Evolutionary conservation across 2,113 vertebrate species (phyloP).

Genomic region (Excalfactoria chinensis): DNA sequence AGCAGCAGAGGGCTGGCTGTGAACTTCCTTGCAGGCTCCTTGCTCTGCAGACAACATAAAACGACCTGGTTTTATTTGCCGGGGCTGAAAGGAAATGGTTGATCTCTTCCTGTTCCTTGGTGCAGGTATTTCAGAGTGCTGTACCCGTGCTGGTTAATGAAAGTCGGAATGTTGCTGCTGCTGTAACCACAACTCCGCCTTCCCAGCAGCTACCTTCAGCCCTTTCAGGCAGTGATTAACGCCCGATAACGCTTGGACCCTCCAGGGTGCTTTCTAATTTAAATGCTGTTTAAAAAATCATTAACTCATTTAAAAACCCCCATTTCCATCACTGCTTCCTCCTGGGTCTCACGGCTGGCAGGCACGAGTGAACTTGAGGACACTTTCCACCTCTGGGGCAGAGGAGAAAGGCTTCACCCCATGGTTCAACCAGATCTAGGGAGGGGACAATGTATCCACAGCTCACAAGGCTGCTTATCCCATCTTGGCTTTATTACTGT

Average conservation of each 20-base stretch:
- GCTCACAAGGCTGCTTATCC: neutral
- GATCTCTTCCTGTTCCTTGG: too few relatives aligned
- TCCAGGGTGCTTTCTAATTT: neutral
- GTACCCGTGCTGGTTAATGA: neutral
- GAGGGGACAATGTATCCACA: neutral
- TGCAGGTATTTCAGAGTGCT: neutral
- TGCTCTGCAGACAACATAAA: neutral
- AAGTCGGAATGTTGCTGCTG: neutral
- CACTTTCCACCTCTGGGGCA: neutral
- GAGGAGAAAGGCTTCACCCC: neutral
- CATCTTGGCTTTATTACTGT: neutral
- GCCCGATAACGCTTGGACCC: neutral
- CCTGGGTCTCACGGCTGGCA: neutral
- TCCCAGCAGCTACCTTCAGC: neutral
- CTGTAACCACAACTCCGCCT: fast-evolving
- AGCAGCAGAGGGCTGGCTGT: neutral
- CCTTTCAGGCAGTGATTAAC: neutral
- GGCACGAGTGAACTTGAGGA: fast-evolving
- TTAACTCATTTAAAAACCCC: neutral
- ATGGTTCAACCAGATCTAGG: too few relatives aligned
- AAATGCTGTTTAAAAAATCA: neutral
- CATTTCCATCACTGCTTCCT: neutral
- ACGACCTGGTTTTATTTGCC: neutral
- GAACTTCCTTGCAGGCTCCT: neutral
- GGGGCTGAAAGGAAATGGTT: neutral